Evolutionary conservation across 2,797 vertebrate genomes (phyloP), one percentile per base, ranked within the genome.

Genomic region (Hoplostethus atlanticus): DNA sequence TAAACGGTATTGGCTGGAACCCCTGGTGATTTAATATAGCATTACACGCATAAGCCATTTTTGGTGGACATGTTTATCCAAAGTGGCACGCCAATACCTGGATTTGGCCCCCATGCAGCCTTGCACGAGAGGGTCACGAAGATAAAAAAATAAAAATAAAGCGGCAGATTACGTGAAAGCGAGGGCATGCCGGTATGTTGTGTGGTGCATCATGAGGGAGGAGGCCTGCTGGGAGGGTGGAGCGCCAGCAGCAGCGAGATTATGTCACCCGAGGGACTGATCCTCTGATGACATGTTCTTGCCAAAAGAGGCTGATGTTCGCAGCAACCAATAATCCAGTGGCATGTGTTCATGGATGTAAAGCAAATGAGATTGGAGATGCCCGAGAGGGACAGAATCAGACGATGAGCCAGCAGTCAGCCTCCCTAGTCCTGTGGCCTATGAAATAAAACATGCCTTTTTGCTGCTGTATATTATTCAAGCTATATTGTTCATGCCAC

Each of bases 211-310:
- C 54, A 48, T 60, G 42, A 52, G 48, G 17, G 11, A 34, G 51
- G 74, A 67, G 1, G 38, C 42, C 6, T 2, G 31, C 71, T 44
- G 56, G 5, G n/a, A 75, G 16, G 64, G 12, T 55, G 50, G 57
- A 28, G 57, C 28, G 3, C 34, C 17, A 67, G 55, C 64, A 60
- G 40, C 77, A 71, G 61, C 4, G 8, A 52, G 71, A 84, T 83
- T 55, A 76, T 84, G 77, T 76, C 73, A 85, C 62, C 40, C 42
- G 16, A 15, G 36, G 15, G 51, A 16, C 70, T 79, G 75, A 85
- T 85, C 77, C 80, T 52, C 34, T 64, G 64, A 80, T 73, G 58
- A 79, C 54, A 73, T 16, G 64, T 17, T 44, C 75, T 48, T 64
- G 75, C 62, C 38, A 51, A 70, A 40, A 72, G 54, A 79, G 55